Conservation (phyloP, 2,113 vertebrate species). For the Corythornis madagascariensis region DNA sequence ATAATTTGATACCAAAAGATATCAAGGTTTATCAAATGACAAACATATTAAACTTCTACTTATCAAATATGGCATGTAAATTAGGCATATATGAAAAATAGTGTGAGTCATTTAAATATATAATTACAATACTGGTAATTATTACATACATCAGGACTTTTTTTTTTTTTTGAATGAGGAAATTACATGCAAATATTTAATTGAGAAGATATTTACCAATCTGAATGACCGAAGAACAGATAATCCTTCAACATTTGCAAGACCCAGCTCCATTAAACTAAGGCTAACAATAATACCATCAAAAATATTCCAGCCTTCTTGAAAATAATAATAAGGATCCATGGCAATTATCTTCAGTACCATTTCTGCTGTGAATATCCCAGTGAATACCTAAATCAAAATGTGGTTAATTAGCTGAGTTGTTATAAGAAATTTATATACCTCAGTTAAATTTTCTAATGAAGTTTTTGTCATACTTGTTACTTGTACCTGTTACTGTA, state of each 20-base stretch:
- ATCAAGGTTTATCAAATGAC: neutral
- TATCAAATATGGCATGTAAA: neutral
- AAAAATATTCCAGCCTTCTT: slow-evolving; percentile 97
- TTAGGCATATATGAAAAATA: neutral
- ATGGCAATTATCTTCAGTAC: slow-evolving; percentile 94
- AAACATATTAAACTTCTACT: neutral
- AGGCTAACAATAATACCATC: slow-evolving; percentile 93
- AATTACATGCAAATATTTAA: neutral
- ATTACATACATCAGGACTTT: neutral
- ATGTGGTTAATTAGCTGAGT: neutral
- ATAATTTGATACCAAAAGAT: neutral
- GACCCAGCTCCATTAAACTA: slow-evolving; percentile 91
- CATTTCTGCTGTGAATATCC: slow-evolving; percentile 98
- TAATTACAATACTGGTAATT: neutral
- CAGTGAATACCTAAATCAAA: slow-evolving; percentile 89
- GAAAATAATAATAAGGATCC: slow-evolving; percentile 96
- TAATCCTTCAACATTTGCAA: slow-evolving; percentile 83
- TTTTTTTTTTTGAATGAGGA: neutral
- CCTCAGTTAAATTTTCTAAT: neutral
- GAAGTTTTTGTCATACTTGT: neutral
- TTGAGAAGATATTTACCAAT: slow-evolving; percentile 82
- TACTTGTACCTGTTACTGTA: neutral
- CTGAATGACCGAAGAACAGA: slow-evolving; percentile 93
- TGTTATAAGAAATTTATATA: neutral
- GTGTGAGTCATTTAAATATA: neutral